Percentiles rank a stretch among this genome's conserved stretches.
Evolutionary conservation across 2,113 vertebrate species (phyloP).

Genomic region (Epinephelus cyanopodus): DNA sequence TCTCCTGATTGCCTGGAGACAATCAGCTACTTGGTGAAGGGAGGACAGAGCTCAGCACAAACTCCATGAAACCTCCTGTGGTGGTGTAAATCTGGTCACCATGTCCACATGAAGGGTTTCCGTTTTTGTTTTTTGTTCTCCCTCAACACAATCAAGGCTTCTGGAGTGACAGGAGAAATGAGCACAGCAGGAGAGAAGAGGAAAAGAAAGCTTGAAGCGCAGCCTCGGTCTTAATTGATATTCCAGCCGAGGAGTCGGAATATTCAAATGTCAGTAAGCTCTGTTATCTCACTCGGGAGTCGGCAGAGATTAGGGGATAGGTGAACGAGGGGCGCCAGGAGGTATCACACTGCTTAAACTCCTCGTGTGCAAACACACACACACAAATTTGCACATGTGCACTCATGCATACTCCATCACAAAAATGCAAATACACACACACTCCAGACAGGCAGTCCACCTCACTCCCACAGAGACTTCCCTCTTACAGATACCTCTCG

Average conservation of each 20-base stretch:
- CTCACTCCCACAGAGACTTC: neutral
- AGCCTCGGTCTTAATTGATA: conserved; percentile 64
- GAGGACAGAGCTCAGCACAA: neutral
- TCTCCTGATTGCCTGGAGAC: conserved; percentile 22
- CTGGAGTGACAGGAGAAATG: conserved; percentile 22
- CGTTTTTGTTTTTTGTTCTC: accelerated
- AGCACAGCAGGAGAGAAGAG: conserved; percentile 28
- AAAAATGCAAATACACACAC: neutral
- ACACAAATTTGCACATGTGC: conserved; percentile 42
- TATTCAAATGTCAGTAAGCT: conserved; percentile 72
- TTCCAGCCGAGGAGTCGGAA: conserved; percentile 61
- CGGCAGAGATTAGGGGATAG: conserved; percentile 69
- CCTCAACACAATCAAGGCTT: neutral
- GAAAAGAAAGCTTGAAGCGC: conserved; percentile 3
- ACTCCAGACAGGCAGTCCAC: neutral
- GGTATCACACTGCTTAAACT: conserved; percentile 55
- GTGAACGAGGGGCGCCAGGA: conserved; percentile 47
- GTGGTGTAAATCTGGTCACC: conserved; percentile 15
- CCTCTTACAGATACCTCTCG: conserved; percentile 4
- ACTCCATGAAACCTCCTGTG: conserved; percentile 3
- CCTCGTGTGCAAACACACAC: conserved; percentile 15
- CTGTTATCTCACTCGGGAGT: conserved; percentile 70
- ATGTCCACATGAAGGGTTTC: neutral
- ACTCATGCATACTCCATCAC: conserved; percentile 17
- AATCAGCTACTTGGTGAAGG: conserved; percentile 3